Base-by-base conservation (phyloP, 2,888 invertebrate genomes). In the Drosophila paucipuncta region DNA sequence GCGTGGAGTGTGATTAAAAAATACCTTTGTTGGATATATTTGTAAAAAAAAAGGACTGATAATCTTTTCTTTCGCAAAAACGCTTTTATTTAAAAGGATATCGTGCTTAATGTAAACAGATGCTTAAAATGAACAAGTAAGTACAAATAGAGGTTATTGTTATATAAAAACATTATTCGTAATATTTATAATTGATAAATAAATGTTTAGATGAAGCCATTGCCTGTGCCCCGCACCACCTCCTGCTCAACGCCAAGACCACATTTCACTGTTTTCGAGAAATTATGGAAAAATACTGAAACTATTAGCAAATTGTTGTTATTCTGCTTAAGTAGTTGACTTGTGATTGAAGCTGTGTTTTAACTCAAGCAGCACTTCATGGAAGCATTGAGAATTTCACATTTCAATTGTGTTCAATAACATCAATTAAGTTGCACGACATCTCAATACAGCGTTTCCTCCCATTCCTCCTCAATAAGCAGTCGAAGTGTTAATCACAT, bases 1-100 rank as follows among this genome's bases (percentile, higher is more conserved):
- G 22, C n/a, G 53, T 59, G 61, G 52, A 7, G 41, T 73, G 62
- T 63, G 63, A 33, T 39, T 28, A 80, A 79, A 75, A 80, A 59
- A 52, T 47, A 35, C 22, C 18, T 35, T 77, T 71, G 60, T 72
- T 72, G 35, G 11, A 53, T 47, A 41, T 35, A 31, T 54, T 31
- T 49, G 28, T 22, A 67, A 67, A 57, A 22, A 47, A n/a, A 30
- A 30, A n/a, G 1, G 16, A 13, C 11, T 5, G 1, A 1, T 2
- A 4, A 22, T 22, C 3, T 22, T 47, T 47, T 41, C 18, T 10
- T 41, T 41, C 0, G n/a, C n/a, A 41, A 41, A 41, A n/a, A n/a
- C 1, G 18, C 18, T 7, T 1, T 16, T n/a, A 22, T 11, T 41
- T 22, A 5, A 11, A 43, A 0, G 43, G 11, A 22, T 11, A 11